These are phyloP conservation scores for Hafferia zeledoni DNA, from an alignment of 2,797 vertebrate species.

Conservation along the genomic window DNA sequence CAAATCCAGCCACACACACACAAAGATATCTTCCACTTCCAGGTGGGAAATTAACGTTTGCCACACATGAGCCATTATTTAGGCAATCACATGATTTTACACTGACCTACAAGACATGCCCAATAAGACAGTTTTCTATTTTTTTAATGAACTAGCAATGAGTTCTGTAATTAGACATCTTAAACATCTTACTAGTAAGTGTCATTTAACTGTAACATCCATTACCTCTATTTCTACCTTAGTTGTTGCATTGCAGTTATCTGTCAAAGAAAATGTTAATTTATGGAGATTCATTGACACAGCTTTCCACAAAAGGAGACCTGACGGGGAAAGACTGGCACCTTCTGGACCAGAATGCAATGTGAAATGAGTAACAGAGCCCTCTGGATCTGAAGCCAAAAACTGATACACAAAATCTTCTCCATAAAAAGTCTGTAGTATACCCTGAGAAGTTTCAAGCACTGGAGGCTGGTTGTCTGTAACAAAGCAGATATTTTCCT, in stretches of 20 bases:
- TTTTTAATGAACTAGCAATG: background rate
- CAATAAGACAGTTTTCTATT: constrained; percentile 31
- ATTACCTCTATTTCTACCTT: constrained; percentile 79
- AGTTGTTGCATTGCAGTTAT: constrained; percentile 84
- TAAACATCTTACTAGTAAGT: constrained; percentile 38
- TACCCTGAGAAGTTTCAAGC: constrained; percentile 74
- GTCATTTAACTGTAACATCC: background rate
- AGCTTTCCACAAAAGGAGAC: constrained; percentile 87
- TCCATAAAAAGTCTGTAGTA: constrained; percentile 83
- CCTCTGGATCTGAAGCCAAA: constrained; percentile 85
- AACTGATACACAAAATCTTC: constrained; percentile 89
- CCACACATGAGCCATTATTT: constrained; percentile 86
- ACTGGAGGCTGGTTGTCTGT: constrained; percentile 86
- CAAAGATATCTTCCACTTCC: constrained; percentile 84
- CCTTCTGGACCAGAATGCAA: constrained; percentile 83
- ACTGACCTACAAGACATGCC: constrained; percentile 79
- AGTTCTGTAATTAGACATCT: constrained; percentile 5
- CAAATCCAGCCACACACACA: constrained; percentile 82
- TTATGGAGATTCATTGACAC: constrained; percentile 56
- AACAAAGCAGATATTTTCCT: constrained; percentile 54
- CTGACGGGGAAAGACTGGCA: constrained; percentile 83
- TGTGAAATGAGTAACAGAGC: constrained; percentile 82
- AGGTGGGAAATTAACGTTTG: constrained; percentile 73
- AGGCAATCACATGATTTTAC: constrained; percentile 85
- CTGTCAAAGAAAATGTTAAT: constrained; percentile 79